These are phyloP conservation scores for Acrocephalus scirpaceus DNA, from an alignment of 2,797 vertebrate species.

Conservation along the genomic window DNA sequence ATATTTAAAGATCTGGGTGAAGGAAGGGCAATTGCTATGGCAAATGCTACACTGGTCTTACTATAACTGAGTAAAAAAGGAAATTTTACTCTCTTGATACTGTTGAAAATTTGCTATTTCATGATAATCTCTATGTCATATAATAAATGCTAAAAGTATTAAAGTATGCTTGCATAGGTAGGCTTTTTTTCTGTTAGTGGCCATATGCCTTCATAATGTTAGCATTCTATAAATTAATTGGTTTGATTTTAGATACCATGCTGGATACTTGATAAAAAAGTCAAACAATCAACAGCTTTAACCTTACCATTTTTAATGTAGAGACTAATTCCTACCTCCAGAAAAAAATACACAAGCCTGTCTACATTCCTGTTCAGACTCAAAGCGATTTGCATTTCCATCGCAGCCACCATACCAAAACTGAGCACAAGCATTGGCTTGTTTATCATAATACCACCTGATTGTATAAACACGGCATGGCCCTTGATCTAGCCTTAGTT, in stretches of 20 bases:
- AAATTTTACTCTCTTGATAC: background rate
- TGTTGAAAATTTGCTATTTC: background rate
- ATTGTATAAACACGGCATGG: constrained; percentile 82
- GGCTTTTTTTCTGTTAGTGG: background rate
- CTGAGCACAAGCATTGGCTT: constrained; percentile 88
- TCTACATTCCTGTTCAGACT: constrained; percentile 84
- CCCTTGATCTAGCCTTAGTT: constrained; percentile 81
- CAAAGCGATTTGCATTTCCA: constrained; percentile 86
- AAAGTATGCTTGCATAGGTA: background rate
- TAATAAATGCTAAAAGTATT: background rate
- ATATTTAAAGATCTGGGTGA: background rate
- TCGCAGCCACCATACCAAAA: constrained; percentile 89
- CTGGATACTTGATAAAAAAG: background rate
- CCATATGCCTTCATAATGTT: background rate
- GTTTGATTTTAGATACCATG: background rate
- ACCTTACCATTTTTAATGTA: background rate
- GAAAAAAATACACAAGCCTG: constrained; percentile 77
- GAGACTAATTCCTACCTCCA: constrained; percentile 67
- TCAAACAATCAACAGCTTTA: background rate
- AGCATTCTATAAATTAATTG: background rate
- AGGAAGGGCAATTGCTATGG: background rate
- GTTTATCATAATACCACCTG: constrained; percentile 87
- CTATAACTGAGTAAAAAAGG: background rate
- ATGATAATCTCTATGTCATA: background rate
- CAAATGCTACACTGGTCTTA: background rate